Base-by-base conservation (phyloP, 2,888 invertebrate genomes). In the Minunthozetes semirufus region DNA sequence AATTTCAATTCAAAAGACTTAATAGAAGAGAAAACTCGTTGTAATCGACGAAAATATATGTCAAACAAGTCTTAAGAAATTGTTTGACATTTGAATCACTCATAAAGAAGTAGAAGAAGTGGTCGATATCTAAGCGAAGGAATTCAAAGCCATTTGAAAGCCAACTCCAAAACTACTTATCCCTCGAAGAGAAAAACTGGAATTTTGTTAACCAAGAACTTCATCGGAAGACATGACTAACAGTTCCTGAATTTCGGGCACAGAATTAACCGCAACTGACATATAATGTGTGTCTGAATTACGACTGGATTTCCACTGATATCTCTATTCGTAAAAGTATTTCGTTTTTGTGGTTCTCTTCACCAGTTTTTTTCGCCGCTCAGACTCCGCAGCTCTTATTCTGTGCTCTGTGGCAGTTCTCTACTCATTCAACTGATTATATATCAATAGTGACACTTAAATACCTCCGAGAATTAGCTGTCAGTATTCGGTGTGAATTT, bases 361-460 rank as follows among this genome's bases (percentile, higher is more conserved):
- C 42, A 11, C 42, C 42, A 42, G 5, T 42, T 42, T 42, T 42
- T 42, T 42, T 42, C 42, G 42, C 5, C 42, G 8, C 42, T n/a
- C n/a, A n/a, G n/a, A n/a, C n/a, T n/a, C n/a, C n/a, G n/a, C 42
- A 13, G 11, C 8, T 42, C 42, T 42, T 42, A 33, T 33, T 1
- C 9, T 13, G n/a, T 33, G 29, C 29, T 17, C 29, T 33, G 33
- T 61, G 27, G 15, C 9, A 13, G 33, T 22, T n/a, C 13, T 29
- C 13, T 61, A 29, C 22, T 33, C 42, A 68, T 68, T 68, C 68
- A 19, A 68, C 68, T 68, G 68, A 68, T 68, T 68, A 68, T 68
- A 68, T 68, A 68, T 68, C 42, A 33, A 68, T 68, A 68, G 68
- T 68, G 68, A 68, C 68, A 68, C 33, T 42, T 42, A 68, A 68